Evolutionary conservation across 2,888 invertebrate genomes (phyloP).

Genomic region (Polylopha cassiicola): DNA sequence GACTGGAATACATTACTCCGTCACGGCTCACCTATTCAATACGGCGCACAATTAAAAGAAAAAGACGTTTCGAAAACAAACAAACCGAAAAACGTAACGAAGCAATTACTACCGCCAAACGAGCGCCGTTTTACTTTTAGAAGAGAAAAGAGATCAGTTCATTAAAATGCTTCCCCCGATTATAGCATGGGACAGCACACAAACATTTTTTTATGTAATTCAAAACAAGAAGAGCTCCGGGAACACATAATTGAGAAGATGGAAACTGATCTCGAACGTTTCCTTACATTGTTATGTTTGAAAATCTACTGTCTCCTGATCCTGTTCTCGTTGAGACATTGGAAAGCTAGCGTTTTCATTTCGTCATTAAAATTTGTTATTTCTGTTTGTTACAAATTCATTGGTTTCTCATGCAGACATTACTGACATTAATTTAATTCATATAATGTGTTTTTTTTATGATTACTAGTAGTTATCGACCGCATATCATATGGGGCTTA

Average conservation of each 20-base stretch:
- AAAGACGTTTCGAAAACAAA: slow-evolving; percentile 40
- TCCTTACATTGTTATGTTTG: slow-evolving; percentile 2
- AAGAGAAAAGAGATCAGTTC: slow-evolving; percentile 42
- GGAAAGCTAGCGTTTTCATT: no score
- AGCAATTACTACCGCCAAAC: slow-evolving; percentile 52
- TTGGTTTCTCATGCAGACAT: no score
- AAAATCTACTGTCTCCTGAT: no score
- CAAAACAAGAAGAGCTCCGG: slow-evolving; percentile 10
- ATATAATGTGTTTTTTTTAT: no score
- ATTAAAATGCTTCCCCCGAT: slow-evolving; percentile 37
- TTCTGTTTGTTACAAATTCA: no score
- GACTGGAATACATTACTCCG: slow-evolving; percentile 5
- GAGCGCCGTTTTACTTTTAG: slow-evolving; percentile 32
- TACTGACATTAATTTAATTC: no score
- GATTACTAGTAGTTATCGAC: no score
- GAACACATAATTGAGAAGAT: slow-evolving; percentile 16
- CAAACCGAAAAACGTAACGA: slow-evolving; percentile 47
- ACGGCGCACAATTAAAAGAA: slow-evolving; percentile 37
- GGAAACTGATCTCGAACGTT: slow-evolving; percentile 5
- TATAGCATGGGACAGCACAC: slow-evolving; percentile 31
- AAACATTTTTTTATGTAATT: slow-evolving; percentile 23
- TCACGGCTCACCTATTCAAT: slow-evolving; percentile 6
- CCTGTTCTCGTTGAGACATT: no score
- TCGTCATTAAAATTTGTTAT: no score
- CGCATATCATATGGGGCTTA: no score